These are phyloP conservation scores for Eulacestoma nigropectus DNA, from an alignment of 2,113 vertebrate genomes.

Conservation along the genomic window DNA sequence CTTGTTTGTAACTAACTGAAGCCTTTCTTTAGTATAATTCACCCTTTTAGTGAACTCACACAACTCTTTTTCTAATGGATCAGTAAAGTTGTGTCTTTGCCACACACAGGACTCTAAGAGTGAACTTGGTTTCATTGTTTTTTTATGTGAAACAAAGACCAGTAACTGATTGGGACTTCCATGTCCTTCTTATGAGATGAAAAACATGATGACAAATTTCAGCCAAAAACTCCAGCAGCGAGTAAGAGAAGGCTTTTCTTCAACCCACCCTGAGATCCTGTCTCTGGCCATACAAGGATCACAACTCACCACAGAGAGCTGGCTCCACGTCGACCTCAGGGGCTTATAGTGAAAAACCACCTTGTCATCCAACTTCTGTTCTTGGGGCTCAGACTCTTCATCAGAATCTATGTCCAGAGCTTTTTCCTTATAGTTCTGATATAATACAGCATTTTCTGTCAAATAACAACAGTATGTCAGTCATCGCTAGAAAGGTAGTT, in stretches of 20 bases:
- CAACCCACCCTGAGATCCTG: not conserved
- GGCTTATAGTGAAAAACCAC: conserved; percentile 86
- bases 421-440: conserved; percentile 98
- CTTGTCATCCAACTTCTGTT: conserved; percentile 74
- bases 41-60: not conserved
- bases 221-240: not conserved
- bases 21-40: not conserved
- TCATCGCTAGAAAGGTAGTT: not conserved
- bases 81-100: not conserved
- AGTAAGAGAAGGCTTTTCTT: not conserved
- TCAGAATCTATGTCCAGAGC: conserved; percentile 93
- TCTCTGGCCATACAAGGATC: not conserved
- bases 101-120: not conserved
- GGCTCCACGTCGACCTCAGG: conserved; percentile 89
- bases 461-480: not conserved
- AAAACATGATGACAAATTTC: not conserved
- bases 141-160: not conserved
- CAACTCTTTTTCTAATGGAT: not conserved
- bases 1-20: not conserved
- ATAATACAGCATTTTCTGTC: conserved; percentile 89
- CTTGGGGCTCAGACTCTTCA: conserved; percentile 82
- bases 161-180: not conserved
- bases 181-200: not conserved
- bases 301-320: conserved; percentile 87
- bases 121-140: not conserved